phyloP scores from a whole-genome alignment of 1,140 invertebrate species.

The Brachionus plicatilis region DNA sequence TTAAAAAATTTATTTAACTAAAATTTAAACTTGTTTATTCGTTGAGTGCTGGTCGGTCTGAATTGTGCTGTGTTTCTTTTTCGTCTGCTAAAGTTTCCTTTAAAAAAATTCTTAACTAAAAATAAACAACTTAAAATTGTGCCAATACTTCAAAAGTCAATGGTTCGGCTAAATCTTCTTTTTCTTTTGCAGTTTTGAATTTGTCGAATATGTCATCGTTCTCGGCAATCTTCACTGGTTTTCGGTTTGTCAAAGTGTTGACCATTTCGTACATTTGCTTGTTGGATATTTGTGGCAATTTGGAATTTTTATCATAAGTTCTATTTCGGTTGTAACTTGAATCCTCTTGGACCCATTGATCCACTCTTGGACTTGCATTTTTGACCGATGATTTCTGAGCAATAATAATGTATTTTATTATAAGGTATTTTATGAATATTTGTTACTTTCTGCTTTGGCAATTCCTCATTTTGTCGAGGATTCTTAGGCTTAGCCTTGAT shows the following conservation, averaged over 20 bases:
- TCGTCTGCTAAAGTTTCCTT: neutral
- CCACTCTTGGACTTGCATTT: neutral
- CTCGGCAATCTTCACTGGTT: conserved; percentile 1
- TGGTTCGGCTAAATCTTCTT: neutral
- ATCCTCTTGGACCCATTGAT: neutral
- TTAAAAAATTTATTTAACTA: neutral
- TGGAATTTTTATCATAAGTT: neutral
- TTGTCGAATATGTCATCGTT: conserved; percentile 30
- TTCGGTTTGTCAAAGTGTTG: conserved; percentile 19
- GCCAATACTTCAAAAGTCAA: neutral
- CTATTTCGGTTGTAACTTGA: neutral
- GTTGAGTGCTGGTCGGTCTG: neutral
- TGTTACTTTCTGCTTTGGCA: neutral
- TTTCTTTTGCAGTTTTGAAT: neutral
- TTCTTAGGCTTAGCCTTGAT: neutral
- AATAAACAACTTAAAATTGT: neutral
- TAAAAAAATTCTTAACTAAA: neutral
- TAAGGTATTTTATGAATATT: neutral
- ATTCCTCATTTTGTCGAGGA: neutral
- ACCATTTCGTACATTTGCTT: conserved; percentile 33
- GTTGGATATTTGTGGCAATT: neutral
- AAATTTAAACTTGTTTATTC: neutral
- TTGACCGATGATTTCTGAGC: neutral
- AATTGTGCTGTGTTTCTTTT: neutral
- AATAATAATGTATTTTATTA: neutral